Evolutionary conservation across 64 coral and sea anemone species (phyloP), one percentile per base, ranked within the genome.

Genomic region (Pocillopora damicornis): DNA sequence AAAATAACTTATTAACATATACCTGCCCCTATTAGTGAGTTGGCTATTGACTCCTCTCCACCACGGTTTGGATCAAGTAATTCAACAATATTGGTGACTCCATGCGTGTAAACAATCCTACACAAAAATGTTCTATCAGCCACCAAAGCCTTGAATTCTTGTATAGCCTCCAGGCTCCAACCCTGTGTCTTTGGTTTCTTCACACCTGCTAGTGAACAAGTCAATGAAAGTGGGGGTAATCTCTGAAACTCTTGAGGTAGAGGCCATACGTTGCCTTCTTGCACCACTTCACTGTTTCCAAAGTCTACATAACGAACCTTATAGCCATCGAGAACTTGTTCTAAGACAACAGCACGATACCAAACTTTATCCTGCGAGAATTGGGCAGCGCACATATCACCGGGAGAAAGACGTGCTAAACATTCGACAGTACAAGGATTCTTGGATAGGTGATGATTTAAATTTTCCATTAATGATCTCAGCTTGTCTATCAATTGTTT

Each of bases 301-400:
- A 92, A 90, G 60, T 98, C 96, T 35, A 93, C 75, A 20, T 92
- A 87, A 38, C 85, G 65, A 61, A 98, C 88, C 81, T 34, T 76
- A 25, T 81, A 90, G 5, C 63, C 76, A 60, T 69, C 35, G 11
- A 86, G 60, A 14, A 81, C 13, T 12, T 63, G 61, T 58, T 87
- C 87, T 13, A 81, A 73, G 2, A 93, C 37, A 13, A 93, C 74
- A 17, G 87, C 96, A 38, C 96, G 90, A 90, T 98, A 93, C 96
- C 96, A 98, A 35, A 77, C 65, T 77, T 83, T 89, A 58, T 98
- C 89, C 60, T 57, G 18, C 12, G 69, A 80, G 63, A 93, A 89
- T 42, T 79, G 89, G 23, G 87, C 88, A 84, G 93, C 91, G 73
- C 96, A 98, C 1, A 81, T 9, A 38, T 89, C 74, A 61, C 75